phyloP scores from a whole-genome alignment of 2,888 invertebrate genomes.

The Drosophila conformis region DNA sequence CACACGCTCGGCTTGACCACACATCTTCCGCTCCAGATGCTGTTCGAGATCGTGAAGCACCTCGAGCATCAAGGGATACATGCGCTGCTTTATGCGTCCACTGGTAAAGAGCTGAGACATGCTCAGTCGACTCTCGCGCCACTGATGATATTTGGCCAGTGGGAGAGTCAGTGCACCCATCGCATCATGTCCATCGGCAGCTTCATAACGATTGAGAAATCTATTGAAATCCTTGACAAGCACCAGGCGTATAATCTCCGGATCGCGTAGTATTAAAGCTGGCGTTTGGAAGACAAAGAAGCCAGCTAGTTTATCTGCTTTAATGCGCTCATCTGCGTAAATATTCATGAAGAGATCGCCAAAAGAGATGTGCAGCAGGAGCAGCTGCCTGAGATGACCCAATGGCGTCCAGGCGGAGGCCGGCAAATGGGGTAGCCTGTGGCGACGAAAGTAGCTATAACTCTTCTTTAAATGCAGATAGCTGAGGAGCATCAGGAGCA shows the following conservation, averaged over 20 bases:
- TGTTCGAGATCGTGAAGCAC: constrained; percentile 68
- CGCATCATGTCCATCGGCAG: constrained; percentile 74
- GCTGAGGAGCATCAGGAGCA: constrained; percentile 31
- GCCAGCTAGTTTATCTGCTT: constrained; percentile 75
- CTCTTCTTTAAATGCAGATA: constrained; percentile 45
- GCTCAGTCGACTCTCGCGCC: constrained; percentile 74
- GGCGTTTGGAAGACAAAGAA: constrained; percentile 85
- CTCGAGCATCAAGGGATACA: constrained; percentile 80
- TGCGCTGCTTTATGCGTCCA: constrained; percentile 74
- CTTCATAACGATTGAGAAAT: constrained; percentile 80
- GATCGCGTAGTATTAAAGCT: constrained; percentile 84
- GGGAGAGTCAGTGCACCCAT: constrained; percentile 76
- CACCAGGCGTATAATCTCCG: constrained; percentile 83
- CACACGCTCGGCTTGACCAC: constrained; percentile 34
- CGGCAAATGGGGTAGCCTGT: constrained; percentile 77
- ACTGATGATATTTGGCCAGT: constrained; percentile 75
- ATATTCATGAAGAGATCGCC: constrained; percentile 81
- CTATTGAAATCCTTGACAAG: constrained; percentile 82
- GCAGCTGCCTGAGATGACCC: constrained; percentile 84
- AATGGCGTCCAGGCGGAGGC: constrained; percentile 77
- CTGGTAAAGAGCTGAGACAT: constrained; percentile 78
- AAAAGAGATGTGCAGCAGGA: constrained; percentile 78
- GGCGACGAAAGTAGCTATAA: constrained; percentile 72
- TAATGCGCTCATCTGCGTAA: constrained; percentile 69
- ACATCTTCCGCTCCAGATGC: constrained; percentile 49